A percentile compares a stretch with the other conserved stretches of the same genome.
Conservation (phyloP, 2,888 invertebrate genomes). For the Neoitamus cyanurus region DNA sequence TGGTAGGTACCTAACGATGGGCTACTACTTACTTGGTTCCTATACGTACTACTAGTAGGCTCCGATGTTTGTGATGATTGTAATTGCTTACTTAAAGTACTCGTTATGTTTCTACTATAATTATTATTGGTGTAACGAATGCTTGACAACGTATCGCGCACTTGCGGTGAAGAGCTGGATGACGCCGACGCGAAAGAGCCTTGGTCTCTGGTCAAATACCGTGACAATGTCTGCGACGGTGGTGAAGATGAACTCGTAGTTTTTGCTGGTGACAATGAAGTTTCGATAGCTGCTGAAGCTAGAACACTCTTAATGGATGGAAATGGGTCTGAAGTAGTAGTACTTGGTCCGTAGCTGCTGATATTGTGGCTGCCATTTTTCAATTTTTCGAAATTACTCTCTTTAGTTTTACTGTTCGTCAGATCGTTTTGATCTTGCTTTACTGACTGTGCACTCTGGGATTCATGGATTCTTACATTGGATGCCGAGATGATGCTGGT, state of each 20-base stretch:
- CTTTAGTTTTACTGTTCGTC: constrained; percentile 48
- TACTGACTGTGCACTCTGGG: constrained; percentile 63
- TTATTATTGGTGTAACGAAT: constrained; percentile 49
- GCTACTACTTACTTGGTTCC: constrained; percentile 55
- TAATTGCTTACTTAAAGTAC: constrained; percentile 50
- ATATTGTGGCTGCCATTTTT: constrained; percentile 45
- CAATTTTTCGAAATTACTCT: constrained; percentile 49
- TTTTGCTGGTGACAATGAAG: constrained; percentile 58
- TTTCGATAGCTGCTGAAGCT: constrained; percentile 55
- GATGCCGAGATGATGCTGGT: constrained; percentile 59
- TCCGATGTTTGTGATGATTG: constrained; percentile 50
- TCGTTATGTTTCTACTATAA: constrained; percentile 45
- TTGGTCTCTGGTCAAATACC: constrained; percentile 64
- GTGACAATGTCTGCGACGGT: constrained; percentile 65
- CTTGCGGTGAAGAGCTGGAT: constrained; percentile 58
- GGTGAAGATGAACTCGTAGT: constrained; percentile 65
- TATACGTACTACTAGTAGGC: constrained; percentile 45
- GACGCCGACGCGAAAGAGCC: constrained; percentile 62
- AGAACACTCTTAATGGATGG: constrained; percentile 47
- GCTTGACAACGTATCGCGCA: constrained; percentile 50
- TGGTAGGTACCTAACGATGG: constrained; percentile 55
- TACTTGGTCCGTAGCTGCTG: constrained; percentile 53
- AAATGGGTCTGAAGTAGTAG: constrained; percentile 49
- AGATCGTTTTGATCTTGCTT: constrained; percentile 55
- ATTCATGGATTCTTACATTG: constrained; percentile 63